phyloP scores from a whole-genome alignment of 2,113 vertebrate species.

The Saccopteryx bilineata region DNA sequence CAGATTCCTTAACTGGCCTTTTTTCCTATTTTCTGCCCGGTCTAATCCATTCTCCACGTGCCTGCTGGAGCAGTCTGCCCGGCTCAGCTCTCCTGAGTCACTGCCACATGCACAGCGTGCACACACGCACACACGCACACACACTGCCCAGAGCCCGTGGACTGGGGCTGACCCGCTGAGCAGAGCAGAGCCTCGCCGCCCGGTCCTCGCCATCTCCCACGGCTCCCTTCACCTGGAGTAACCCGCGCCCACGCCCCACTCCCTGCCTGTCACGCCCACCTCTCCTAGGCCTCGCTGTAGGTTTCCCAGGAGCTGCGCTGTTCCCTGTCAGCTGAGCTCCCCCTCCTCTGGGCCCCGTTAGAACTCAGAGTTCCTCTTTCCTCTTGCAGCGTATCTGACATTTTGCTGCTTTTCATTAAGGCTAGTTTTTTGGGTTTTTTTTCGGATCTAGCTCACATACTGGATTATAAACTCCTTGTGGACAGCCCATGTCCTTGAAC shows the following conservation, averaged over 20 bases:
- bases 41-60: not conserved
- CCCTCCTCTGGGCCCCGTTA: conserved; percentile 45
- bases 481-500: not conserved
- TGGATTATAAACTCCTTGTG: not conserved
- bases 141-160: not conserved
- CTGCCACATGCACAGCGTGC: accelerated
- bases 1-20: not conserved
- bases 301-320: conserved; percentile 34
- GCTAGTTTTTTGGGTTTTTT: not conserved
- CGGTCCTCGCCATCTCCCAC: not conserved
- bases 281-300: conserved; percentile 39
- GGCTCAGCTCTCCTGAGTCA: not conserved
- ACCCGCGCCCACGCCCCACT: conserved; percentile 72
- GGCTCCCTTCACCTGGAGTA: conserved; percentile 76
- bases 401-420: not conserved
- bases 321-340: conserved; percentile 35
- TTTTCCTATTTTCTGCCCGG: not conserved
- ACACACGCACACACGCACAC: not conserved
- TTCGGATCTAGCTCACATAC: not conserved
- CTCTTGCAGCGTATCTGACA: not conserved
- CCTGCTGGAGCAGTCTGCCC: not conserved
- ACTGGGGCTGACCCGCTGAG: not conserved
- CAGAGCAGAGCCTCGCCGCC: not conserved
- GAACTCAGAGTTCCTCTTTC: conserved; percentile 3
- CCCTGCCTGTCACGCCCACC: conserved; percentile 81